phyloP scores from a whole-genome alignment of 1,140 invertebrate genomes.

The Trialeurodes vaporariorum region DNA sequence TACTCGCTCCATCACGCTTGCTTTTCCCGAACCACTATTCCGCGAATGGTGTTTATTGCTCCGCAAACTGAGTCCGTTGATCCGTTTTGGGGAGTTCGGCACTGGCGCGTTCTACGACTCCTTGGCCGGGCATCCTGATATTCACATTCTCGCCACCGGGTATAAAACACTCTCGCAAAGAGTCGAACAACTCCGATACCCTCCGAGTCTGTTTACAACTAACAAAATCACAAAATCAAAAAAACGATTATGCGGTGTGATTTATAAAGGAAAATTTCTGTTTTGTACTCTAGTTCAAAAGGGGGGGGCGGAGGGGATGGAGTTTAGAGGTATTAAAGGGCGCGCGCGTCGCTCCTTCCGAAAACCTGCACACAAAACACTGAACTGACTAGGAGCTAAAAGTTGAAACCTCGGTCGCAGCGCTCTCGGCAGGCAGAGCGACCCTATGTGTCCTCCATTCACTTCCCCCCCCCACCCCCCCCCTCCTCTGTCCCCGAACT shows the following conservation, averaged over 20 bases:
- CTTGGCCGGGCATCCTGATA: slow-evolving; percentile 53
- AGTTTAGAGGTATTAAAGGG: not conserved
- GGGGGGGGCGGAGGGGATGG: not conserved
- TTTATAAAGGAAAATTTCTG: too few species aligned
- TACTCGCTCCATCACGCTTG: slow-evolving; percentile 67
- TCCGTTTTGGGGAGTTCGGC: slow-evolving; percentile 74
- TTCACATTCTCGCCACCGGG: not conserved
- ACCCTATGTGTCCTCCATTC: not conserved
- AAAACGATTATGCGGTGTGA: too few species aligned
- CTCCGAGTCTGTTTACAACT: too few species aligned
- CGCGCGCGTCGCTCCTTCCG: slow-evolving; percentile 7
- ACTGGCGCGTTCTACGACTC: slow-evolving; percentile 75
- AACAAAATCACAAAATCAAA: too few species aligned
- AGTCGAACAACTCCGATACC: not conserved
- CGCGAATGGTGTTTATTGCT: slow-evolving; percentile 44
- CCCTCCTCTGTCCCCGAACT: not conserved
- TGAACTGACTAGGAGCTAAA: slow-evolving; percentile 9
- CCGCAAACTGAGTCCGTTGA: slow-evolving; percentile 67
- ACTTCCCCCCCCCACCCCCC: slow-evolving; percentile 1
- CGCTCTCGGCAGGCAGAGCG: slow-evolving; percentile 1
- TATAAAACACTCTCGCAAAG: too few species aligned
- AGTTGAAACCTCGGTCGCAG: slow-evolving; percentile 3
- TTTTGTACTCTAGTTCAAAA: too few species aligned
- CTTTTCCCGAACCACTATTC: slow-evolving; percentile 3
- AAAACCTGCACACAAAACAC: slow-evolving; percentile 11